phyloP scores from a whole-genome alignment of 2,797 vertebrate species.

The Taeniopygia guttata region DNA sequence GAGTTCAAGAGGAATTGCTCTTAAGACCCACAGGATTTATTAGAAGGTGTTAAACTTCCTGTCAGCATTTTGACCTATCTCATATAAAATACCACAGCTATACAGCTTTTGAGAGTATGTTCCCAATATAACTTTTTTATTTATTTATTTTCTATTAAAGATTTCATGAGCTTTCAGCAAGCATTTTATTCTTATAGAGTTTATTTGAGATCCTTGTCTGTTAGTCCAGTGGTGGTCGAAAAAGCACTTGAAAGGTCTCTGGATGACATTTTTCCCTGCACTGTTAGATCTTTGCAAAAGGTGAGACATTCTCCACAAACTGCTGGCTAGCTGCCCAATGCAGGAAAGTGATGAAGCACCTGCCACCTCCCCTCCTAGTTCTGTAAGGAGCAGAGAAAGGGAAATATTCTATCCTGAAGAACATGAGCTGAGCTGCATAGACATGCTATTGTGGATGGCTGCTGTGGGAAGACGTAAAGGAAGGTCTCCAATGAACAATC shows the following conservation, averaged over 20 bases:
- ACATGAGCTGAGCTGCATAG: not conserved
- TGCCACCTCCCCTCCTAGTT: not conserved
- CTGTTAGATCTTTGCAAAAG: not conserved
- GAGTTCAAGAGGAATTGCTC: constrained; percentile 46
- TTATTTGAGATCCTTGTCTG: not conserved
- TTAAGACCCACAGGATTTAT: constrained; percentile 7
- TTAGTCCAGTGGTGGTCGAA: not conserved
- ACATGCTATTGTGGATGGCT: fast-evolving
- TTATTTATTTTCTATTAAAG: not conserved
- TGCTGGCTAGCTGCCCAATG: not conserved
- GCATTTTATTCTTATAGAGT: not conserved
- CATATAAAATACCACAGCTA: constrained; percentile 5
- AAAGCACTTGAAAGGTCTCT: not conserved
- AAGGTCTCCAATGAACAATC: not conserved
- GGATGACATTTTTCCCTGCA: not conserved
- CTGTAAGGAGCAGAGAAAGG: not conserved
- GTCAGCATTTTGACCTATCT: constrained; percentile 16
- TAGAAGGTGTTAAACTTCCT: not conserved
- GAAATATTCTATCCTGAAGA: not conserved
- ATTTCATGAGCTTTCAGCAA: not conserved
- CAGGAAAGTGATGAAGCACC: not conserved
- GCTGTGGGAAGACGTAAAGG: not conserved
- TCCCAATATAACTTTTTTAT: not conserved
- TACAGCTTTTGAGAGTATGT: not conserved
- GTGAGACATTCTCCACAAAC: not conserved